Conservation (phyloP, 2,888 invertebrate genomes). For the Drosophila nr. perissopoda region DNA sequence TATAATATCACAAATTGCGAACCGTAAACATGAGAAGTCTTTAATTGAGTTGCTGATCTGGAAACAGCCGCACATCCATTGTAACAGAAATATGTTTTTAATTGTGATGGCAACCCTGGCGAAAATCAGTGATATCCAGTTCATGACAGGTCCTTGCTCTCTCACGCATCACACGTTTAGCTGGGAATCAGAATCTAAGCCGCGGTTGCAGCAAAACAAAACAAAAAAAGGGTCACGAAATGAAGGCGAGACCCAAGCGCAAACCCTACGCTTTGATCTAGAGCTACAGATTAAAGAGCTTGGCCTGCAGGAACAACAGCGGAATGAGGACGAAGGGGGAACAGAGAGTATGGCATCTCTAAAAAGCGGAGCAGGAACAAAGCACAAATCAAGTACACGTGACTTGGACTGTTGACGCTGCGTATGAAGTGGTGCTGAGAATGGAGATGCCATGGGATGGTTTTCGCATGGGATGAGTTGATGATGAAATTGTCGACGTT, state of each 20-base stretch:
- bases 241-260: conserved; percentile 53
- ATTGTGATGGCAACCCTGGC: conserved; percentile 33
- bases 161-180: conserved; percentile 40
- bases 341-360: conserved; percentile 13
- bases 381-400: conserved; percentile 78
- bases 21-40: neutral
- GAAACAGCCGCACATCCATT: neutral
- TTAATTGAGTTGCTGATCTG: conserved; percentile 2
- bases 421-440: conserved; percentile 44
- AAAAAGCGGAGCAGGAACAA: conserved; percentile 50
- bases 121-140: conserved; percentile 55
- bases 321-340: neutral
- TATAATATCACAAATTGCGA: neutral
- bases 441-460: conserved; percentile 10
- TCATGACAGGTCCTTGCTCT: conserved; percentile 77
- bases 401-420: conserved; percentile 64
- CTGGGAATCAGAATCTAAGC: conserved; percentile 44
- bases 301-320: conserved; percentile 21
- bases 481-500: conserved; percentile 78
- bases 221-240: conserved; percentile 52
- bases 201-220: conserved; percentile 20
- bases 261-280: conserved; percentile 59
- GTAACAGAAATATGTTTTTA: neutral
- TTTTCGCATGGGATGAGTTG: conserved; percentile 36
- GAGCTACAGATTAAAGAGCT: conserved; percentile 64